A percentile compares a stretch with the other conserved stretches of the same genome.
These are phyloP conservation scores for Azemiops feae DNA, from an alignment of 2,113 vertebrate genomes.

Conservation along the genomic window DNA sequence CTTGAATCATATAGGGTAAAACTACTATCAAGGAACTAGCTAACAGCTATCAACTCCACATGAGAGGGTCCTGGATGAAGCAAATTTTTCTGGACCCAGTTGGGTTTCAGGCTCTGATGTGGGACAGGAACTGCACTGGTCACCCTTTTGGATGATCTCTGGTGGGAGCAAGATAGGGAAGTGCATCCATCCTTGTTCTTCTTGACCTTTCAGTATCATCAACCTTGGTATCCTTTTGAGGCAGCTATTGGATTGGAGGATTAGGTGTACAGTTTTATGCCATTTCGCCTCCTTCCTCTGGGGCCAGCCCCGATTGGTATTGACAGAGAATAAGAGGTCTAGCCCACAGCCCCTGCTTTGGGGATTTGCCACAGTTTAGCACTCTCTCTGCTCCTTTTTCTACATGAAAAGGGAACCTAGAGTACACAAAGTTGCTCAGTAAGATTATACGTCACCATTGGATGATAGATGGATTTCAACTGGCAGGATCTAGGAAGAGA, in stretches of 20 bases:
- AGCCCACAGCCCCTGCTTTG: background rate
- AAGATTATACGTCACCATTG: background rate
- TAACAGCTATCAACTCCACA: background rate
- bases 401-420: background rate
- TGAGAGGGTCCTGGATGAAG: background rate
- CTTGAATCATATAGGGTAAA: background rate
- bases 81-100: background rate
- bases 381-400: background rate
- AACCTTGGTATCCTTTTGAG: background rate
- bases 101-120: background rate
- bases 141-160: background rate
- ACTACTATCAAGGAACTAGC: background rate
- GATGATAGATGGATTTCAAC: background rate
- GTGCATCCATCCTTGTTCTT: background rate
- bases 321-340: background rate
- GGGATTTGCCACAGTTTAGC: background rate
- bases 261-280: background rate
- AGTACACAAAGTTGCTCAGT: background rate
- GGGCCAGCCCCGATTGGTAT: background rate
- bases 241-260: background rate
- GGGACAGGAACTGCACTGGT: background rate
- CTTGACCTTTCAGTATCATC: background rate
- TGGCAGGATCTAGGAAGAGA: background rate
- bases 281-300: background rate
- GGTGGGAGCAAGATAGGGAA: background rate